Evolutionary conservation across 2,797 vertebrate species (phyloP), one percentile per base, ranked within the genome.

Genomic region (Spondyliosoma cantharus): DNA sequence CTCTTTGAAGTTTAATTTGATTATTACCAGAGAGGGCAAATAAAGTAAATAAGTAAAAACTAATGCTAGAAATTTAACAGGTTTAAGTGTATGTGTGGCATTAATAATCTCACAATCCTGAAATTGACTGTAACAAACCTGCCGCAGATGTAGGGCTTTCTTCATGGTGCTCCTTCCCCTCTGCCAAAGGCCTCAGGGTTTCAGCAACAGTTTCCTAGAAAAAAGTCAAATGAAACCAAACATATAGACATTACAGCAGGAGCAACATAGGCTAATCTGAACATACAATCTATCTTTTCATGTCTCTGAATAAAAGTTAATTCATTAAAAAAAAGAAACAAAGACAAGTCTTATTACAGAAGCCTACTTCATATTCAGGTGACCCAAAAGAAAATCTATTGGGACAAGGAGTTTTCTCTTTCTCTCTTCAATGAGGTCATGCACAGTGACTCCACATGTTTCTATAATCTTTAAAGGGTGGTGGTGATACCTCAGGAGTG

Each of bases 401-500:
- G 79, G 85, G 80, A 89, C 80, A 73, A 73, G 24, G 17, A 61
- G 22, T 29, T 76, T 58, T 67, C 22, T 48, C 22, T 37, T 37
- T 37, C n/a, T n/a, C n/a, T 37, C 82, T 76, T 71, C 78, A 88
- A 49, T 63, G 68, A 83, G 84, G 85, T 69, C 76, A 78, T 27
- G 24, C 56, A 61, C 14, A 53, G 22, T 5, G 16, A 75, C 42
- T 78, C 52, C 9, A 65, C 20, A 16, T 63, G 42, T 74, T 53
- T n/a, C 6, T 37, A 14, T 53, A 58, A 24, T 73, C 49, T 84
- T 71, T 22, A 61, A 27, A 71, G 22, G 71, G 37, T 5, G 5
- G 48, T 32, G 5, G 42, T 27, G 19, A 57, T 94, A 97, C 96
- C 95, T 97, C 96, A 2, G 95, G 80, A 65, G 95, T 91, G 0